A percentile compares a stretch with the other conserved stretches of the same genome.
Conservation (phyloP, 2,888 invertebrate genomes). For the Ornithoptera priamus region DNA sequence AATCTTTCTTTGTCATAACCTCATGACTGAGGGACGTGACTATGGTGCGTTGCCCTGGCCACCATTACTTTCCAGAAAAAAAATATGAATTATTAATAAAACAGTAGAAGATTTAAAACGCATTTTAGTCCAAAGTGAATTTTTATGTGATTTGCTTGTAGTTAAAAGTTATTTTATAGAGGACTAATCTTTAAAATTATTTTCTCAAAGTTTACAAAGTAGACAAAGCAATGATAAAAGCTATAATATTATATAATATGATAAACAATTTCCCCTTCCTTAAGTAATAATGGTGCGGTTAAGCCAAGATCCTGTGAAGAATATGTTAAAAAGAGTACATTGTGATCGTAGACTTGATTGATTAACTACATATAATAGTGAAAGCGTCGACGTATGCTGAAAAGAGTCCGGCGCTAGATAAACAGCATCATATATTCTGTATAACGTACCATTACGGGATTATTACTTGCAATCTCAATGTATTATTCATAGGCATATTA, state of each 20-base stretch:
- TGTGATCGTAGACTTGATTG: slow-evolving; percentile 20
- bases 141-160: too few relatives aligned
- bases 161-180: too few relatives aligned
- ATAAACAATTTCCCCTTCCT: background rate
- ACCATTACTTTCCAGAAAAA: too few relatives aligned
- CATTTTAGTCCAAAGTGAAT: too few relatives aligned
- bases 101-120: too few relatives aligned
- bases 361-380: slow-evolving; percentile 27
- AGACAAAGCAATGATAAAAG: background rate
- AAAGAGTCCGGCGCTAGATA: slow-evolving; percentile 24
- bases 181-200: background rate
- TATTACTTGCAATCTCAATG: slow-evolving; percentile 62
- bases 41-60: too few relatives aligned
- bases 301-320: slow-evolving; percentile 12
- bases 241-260: background rate
- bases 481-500: slow-evolving; percentile 72
- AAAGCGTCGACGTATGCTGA: slow-evolving; percentile 24
- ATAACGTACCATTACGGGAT: slow-evolving; percentile 52
- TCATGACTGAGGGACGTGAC: too few relatives aligned
- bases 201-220: background rate
- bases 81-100: too few relatives aligned
- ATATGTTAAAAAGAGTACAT: slow-evolving; percentile 20
- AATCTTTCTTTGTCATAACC: too few relatives aligned
- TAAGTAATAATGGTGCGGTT: background rate
- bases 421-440: slow-evolving; percentile 51